Conservation (phyloP, 2,888 invertebrate species). For the Acanthosepion lycidas region DNA sequence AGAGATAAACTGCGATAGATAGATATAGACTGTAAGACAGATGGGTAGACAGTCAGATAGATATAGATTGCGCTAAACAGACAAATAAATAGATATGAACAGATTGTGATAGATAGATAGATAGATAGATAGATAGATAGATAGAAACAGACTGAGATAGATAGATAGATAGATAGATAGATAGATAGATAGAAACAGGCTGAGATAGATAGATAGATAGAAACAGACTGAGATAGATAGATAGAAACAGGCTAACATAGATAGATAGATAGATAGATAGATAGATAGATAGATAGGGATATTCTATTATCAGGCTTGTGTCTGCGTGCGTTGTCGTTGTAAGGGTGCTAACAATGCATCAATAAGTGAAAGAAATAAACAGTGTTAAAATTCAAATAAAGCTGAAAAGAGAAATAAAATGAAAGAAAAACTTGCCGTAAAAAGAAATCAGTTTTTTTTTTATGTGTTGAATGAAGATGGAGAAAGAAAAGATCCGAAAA, state of each 20-base stretch:
- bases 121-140: neutral
- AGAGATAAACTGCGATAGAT: neutral
- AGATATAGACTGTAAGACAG: neutral
- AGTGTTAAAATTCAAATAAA: neutral
- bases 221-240: neutral
- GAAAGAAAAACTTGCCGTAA: neutral
- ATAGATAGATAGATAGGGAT: too few relatives aligned
- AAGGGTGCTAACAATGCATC: too few relatives aligned
- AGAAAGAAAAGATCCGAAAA: too few relatives aligned
- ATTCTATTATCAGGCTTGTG: too few relatives aligned
- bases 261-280: too few relatives aligned
- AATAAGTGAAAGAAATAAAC: neutral
- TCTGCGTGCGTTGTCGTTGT: too few relatives aligned
- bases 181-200: too few relatives aligned
- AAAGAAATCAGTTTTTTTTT: neutral
- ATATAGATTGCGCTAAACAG: too few relatives aligned
- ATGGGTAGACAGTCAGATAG: neutral
- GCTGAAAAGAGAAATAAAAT: neutral
- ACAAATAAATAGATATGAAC: too few relatives aligned
- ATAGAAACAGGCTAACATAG: neutral
- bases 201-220: too few relatives aligned
- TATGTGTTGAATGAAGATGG: neutral
- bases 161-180: too few relatives aligned
- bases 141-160: neutral
- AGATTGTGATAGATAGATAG: too few relatives aligned